phyloP scores from a whole-genome alignment of 2,888 invertebrate genomes.

The Synergus japonicus region DNA sequence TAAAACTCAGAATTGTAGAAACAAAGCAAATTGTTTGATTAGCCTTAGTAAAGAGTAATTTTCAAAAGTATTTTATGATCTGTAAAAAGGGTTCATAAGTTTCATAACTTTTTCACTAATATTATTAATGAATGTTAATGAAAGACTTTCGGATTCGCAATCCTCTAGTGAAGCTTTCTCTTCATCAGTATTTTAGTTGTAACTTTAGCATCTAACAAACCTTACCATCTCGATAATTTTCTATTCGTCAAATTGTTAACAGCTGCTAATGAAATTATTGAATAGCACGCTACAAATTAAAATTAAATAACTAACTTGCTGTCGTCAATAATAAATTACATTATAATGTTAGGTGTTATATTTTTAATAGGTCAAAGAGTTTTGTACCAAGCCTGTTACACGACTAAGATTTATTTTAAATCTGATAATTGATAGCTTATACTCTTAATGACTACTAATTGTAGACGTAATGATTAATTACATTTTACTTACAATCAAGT shows the following conservation, averaged over 20 bases:
- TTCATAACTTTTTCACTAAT: neutral
- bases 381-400: slow-evolving; percentile 25
- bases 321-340: slow-evolving; percentile 11
- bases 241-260: neutral
- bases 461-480: slow-evolving; percentile 23
- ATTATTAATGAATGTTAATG: neutral
- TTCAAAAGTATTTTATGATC: neutral
- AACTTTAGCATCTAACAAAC: neutral
- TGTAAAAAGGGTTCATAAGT: neutral
- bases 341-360: slow-evolving; percentile 5
- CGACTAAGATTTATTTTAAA: neutral
- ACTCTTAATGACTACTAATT: slow-evolving; percentile 9
- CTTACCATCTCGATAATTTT: neutral
- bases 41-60: neutral
- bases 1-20: slow-evolving; percentile 7
- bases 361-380: slow-evolving; percentile 19
- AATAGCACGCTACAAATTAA: neutral
- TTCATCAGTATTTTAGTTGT: neutral
- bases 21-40: neutral
- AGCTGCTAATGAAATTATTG: neutral
- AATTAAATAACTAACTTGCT: neutral
- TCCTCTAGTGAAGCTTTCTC: slow-evolving; percentile 9
- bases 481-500: slow-evolving; percentile 13
- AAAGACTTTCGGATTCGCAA: neutral
- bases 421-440: slow-evolving; percentile 18